phyloP scores from a whole-genome alignment of 2,113 vertebrate species.

The Macquaria ambigua region DNA sequence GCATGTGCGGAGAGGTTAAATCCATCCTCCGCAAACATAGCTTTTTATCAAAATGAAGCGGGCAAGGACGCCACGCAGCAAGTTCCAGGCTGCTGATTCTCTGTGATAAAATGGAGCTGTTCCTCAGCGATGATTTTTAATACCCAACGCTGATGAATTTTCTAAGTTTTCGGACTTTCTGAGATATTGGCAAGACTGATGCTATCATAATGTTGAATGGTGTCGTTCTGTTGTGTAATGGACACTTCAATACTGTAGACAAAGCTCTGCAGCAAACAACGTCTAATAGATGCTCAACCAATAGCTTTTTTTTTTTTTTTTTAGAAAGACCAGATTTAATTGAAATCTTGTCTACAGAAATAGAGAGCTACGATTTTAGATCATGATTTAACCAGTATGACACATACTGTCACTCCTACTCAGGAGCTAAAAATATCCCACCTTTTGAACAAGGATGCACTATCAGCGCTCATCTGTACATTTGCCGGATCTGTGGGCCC shows the following conservation, averaged over 20 bases:
- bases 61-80: conserved; percentile 44
- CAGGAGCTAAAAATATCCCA: conserved; percentile 38
- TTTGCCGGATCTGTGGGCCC: conserved; percentile 24
- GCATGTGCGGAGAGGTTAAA: conserved; percentile 62
- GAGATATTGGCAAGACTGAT: conserved; percentile 32
- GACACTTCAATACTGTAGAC: neutral
- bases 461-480: conserved; percentile 45
- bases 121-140: conserved; percentile 33
- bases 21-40: conserved; percentile 66
- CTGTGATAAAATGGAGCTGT: conserved; percentile 33
- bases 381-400: conserved; percentile 25
- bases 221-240: neutral
- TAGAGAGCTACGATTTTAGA: conserved; percentile 15
- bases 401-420: conserved; percentile 45
- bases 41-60: conserved; percentile 72
- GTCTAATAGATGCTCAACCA: neutral
- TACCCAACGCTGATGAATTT: conserved; percentile 40
- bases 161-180: conserved; percentile 1
- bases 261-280: neutral
- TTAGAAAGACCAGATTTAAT: neutral
- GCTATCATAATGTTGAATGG: neutral
- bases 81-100: conserved; percentile 48
- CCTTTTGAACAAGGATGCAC: conserved; percentile 16
- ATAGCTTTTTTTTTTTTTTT: no score
- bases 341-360: conserved; percentile 5